Conservation (phyloP, 2,797 vertebrate species). For the Babyrousa celebensis region DNA sequence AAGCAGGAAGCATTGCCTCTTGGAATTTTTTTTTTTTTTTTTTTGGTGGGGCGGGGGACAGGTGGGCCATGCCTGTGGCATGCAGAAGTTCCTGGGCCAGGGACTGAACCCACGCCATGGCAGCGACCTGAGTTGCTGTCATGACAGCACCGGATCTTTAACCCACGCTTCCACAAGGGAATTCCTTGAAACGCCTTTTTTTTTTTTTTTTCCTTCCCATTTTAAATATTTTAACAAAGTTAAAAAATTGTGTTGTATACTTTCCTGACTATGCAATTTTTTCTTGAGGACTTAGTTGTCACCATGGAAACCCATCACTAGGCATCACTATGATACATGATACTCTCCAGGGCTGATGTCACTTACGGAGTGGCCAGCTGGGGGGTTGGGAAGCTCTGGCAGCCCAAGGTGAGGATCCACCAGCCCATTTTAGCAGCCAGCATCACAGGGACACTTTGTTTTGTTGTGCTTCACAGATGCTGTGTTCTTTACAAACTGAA, state of each 20-base stretch:
- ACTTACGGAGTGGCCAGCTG: neutral
- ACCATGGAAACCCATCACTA: conserved; percentile 67
- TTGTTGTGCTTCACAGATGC: rapidly evolving
- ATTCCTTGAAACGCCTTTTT: no score
- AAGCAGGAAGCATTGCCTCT: neutral
- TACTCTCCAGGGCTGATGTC: neutral
- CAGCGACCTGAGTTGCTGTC: no score
- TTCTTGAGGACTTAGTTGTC: conserved; percentile 9
- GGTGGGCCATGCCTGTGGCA: no score
- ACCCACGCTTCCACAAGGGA: no score
- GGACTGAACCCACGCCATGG: no score
- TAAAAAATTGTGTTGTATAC: neutral
- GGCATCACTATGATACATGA: neutral
- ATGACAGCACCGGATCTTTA: no score
- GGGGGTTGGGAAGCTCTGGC: neutral
- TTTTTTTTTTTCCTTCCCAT: no score
- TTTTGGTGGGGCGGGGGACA: no score
- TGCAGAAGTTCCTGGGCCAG: no score
- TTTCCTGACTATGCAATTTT: neutral
- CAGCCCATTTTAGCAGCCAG: neutral
- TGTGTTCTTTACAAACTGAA: neutral
- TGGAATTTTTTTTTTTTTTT: neutral
- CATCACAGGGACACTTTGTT: rapidly evolving
- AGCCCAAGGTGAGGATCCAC: neutral
- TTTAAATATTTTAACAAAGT: conserved; percentile 45